A percentile compares a stretch with the other conserved stretches of the same genome.
phyloP scores from a whole-genome alignment of 2,888 invertebrate genomes.

The Chrysolina haemoptera region DNA sequence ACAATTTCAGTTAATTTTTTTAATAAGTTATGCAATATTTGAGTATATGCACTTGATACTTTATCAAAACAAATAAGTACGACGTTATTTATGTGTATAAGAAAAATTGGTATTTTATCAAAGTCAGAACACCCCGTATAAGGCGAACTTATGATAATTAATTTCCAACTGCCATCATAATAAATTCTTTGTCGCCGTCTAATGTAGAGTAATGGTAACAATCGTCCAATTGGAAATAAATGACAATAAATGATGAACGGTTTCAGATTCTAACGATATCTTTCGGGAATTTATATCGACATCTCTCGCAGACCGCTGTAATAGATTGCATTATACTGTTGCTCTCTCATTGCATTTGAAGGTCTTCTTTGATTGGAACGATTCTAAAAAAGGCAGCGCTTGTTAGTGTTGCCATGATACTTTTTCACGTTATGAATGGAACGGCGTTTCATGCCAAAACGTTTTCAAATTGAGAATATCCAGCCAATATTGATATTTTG shows the following conservation, averaged over 20 bases:
- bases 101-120: too few relatives aligned
- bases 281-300: conserved; percentile 61
- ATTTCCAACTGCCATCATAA: conserved; percentile 8
- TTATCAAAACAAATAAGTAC: too few relatives aligned
- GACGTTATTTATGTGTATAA: too few relatives aligned
- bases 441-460: conserved; percentile 19
- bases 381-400: conserved; percentile 45
- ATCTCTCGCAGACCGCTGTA: conserved; percentile 52
- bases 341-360: conserved; percentile 59
- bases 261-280: conserved; percentile 66
- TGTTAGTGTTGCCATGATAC: conserved; percentile 47
- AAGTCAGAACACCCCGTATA: background rate
- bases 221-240: conserved; percentile 57
- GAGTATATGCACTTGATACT: too few relatives aligned
- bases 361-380: conserved; percentile 55
- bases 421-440: conserved; percentile 25
- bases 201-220: conserved; percentile 54
- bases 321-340: conserved; percentile 63
- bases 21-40: too few relatives aligned
- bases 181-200: conserved; percentile 20
- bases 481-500: background rate
- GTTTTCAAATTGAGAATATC: conserved; percentile 11
- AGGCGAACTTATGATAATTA: background rate
- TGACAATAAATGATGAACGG: conserved; percentile 62
- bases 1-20: too few relatives aligned